Base-by-base conservation (phyloP, 1,140 invertebrate species). In the Dendroctonus ponderosae region DNA sequence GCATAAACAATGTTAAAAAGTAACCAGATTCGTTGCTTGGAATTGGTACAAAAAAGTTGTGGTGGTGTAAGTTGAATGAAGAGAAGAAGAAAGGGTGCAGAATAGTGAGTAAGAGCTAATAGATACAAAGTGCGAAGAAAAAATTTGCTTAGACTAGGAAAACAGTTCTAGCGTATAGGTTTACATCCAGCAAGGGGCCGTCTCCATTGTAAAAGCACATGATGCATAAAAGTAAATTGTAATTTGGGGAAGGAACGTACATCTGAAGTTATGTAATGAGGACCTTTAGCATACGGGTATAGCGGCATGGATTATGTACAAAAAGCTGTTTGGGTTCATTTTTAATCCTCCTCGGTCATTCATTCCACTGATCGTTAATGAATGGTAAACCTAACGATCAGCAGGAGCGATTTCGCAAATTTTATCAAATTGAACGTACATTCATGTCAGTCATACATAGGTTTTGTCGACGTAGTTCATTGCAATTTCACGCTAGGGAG, bases 241-340 rank as follows among this genome's bases (percentile, higher is more conserved):
- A 56, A 7, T 15, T 8, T 9, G 7, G 42, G 15, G 15, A 12
- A 0, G 46, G 12, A 40, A 12, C n/a, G 39, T 12, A 40, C 56
- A 58, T 58, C 46, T 15, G 39, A 58, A 58, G 43, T 58, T 44
- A 58, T 58, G 46, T 58, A 60, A 60, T 49, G 58, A 49, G 8
- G 39, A 60, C 39, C 49, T 48, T 46, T 60, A 60, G 44, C 58
- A 60, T 49, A 60, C 43, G 58, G 58, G 58, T 48, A 60, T 46
- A 60, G 58, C 58, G 44, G 58, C 58, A 49, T 60, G 37, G 11
- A 46, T 43, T 60, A 60, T 60, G 6, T 60, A 60, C 58, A 60
- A 39, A 38, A 60, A 60, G 58, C 58, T 60, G 40, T 60, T 60
- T 49, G 14, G 12, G 58, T 60, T 43, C 58, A n/a, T 26, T 15